These are phyloP conservation scores for Pitta sordida DNA, from an alignment of 2,113 vertebrate genomes.

Conservation along the genomic window DNA sequence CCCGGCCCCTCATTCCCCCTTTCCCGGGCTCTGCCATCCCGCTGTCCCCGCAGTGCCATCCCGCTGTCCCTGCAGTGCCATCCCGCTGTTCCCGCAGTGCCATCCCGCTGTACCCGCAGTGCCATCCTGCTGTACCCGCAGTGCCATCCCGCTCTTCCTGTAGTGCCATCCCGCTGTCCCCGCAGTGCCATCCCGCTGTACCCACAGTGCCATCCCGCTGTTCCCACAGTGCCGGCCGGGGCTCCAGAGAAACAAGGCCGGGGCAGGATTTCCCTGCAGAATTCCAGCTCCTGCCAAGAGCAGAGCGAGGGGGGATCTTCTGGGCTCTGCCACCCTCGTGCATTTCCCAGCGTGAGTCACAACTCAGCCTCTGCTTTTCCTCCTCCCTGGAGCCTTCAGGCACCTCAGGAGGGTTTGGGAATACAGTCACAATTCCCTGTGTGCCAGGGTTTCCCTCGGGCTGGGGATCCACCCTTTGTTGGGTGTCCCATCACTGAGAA, in stretches of 20 bases:
- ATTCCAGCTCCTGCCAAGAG: background rate
- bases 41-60: rapidly evolving
- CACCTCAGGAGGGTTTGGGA: background rate
- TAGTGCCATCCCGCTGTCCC: rapidly evolving
- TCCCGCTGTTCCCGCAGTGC: rapidly evolving
- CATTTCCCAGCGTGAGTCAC: conserved; percentile 4
- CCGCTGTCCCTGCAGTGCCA: rapidly evolving
- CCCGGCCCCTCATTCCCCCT: rapidly evolving
- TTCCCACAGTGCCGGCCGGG: background rate
- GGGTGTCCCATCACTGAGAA: background rate
- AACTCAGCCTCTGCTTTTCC: background rate
- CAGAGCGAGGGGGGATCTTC: background rate
- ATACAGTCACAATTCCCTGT: background rate
- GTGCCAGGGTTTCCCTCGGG: too few relatives aligned
- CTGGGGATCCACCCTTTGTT: background rate
- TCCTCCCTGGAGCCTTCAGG: background rate
- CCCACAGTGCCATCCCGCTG: rapidly evolving
- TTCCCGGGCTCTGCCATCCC: background rate
- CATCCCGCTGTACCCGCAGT: too few relatives aligned
- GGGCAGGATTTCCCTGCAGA: background rate
- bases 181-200: too few relatives aligned
- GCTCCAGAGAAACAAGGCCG: too few relatives aligned
- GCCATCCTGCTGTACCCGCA: rapidly evolving
- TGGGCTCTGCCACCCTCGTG: background rate
- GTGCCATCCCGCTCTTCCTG: too few relatives aligned